Base-by-base conservation (phyloP, 2,113 vertebrate species). In the Clupea harengus region DNA sequence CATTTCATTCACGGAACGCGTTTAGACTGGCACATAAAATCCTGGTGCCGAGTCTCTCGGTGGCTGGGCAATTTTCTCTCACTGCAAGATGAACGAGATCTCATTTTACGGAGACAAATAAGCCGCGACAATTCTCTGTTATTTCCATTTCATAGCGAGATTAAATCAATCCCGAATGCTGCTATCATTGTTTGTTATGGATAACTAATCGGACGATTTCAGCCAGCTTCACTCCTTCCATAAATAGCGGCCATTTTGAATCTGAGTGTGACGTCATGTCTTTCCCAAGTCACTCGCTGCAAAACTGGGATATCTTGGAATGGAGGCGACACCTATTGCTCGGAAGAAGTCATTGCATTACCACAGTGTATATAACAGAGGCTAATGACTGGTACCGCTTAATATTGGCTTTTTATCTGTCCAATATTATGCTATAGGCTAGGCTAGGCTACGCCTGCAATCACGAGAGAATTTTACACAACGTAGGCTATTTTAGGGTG, bases 191-290 rank as follows among this genome's bases (percentile, higher is more conserved):
- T 78, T 78, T 78, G 72, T 78, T 78, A 78, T 78, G 28, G 13
- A 78, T 39, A 78, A 78, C 32, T 13, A 78, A 78, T 11, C 72
- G 72, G 15, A 32, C 72, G 28, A 78, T 25, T 1, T 75, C 0
- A 82, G 50, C 82, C 47, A 44, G 82, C 78, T 47, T 85, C 88
- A 91, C 91, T 88, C 89, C 85, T 46, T 82, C 4, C 7, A 18
- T 86, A 54, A 78, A 78, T 78, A 88, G 82, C 84, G 91, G 94
- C 95, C 95, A 95, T 95, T 90, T 95, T 95, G 92, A 93, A 93
- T 93, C 92, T 92, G 91, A 81, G 89, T 89, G 86, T 93, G 92
- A 94, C 93, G 94, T 94, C 93, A 94, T 32, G 39, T 64, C 75
- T 85, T 28, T 54, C 32, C 39, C 39, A 8, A 25, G 64, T 39